A percentile compares a stretch with the other conserved stretches of the same genome.
Evolutionary conservation across 2,888 invertebrate genomes (phyloP).

Genomic region (Pocota personata): DNA sequence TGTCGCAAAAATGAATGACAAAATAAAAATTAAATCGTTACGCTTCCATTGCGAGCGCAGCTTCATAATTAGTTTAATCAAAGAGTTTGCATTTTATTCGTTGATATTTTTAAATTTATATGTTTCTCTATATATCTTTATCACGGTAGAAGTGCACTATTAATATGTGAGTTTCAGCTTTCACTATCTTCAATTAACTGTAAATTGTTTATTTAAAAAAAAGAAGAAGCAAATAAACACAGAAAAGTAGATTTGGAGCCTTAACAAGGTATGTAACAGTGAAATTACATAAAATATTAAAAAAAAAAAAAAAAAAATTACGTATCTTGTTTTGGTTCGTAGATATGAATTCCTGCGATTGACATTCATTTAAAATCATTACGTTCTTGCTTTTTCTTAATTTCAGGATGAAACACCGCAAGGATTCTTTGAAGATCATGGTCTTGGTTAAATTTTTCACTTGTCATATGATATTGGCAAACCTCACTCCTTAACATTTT

Average conservation of each 20-base stretch:
- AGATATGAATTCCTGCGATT: background rate
- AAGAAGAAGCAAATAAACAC: constrained; percentile 14
- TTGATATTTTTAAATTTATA: constrained; percentile 1
- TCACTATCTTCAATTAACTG: constrained; percentile 54
- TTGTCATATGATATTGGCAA: constrained; percentile 17
- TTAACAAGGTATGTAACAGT: constrained; percentile 74
- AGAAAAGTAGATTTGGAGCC: constrained; percentile 63
- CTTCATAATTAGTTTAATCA: background rate
- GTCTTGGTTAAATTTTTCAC: constrained; percentile 89
- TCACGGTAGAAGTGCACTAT: constrained; percentile 68
- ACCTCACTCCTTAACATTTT: constrained; percentile 35
- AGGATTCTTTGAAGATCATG: constrained; percentile 99
- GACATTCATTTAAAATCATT: constrained; percentile 24
- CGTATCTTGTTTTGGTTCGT: constrained; percentile 61
- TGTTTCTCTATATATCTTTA: constrained; percentile 46
- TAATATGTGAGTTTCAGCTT: constrained; percentile 63
- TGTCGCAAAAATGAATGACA: too few relatives aligned
- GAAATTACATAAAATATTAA: constrained; percentile 13
- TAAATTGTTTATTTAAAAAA: constrained; percentile 44
- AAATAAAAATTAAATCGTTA: too few relatives aligned
- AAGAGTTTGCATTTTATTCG: constrained; percentile 61
- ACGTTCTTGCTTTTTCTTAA: constrained; percentile 82
- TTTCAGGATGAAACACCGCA: constrained; percentile 99
- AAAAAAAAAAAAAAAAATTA: background rate
- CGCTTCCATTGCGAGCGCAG: background rate